Conservation (phyloP, 2,797 vertebrate species). For the Varecia variegata region DNA sequence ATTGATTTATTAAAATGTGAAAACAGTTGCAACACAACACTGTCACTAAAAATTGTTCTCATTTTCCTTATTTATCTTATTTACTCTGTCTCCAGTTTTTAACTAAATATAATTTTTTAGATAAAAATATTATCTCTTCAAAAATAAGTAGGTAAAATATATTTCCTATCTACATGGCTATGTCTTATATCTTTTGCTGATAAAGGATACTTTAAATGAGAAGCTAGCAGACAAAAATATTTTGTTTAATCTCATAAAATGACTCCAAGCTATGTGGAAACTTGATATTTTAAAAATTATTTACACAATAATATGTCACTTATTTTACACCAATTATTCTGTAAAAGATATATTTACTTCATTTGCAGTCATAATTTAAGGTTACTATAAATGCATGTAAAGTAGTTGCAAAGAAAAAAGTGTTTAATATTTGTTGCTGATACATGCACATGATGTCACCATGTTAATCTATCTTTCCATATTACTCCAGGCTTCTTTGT, state of each 20-base stretch:
- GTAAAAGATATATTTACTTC: not conserved
- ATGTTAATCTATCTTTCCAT: slow-evolving; percentile 18
- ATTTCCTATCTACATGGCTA: not conserved
- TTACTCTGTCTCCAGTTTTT: not conserved
- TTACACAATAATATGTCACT: not conserved
- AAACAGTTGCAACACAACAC: not conserved
- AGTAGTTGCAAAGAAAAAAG: not conserved
- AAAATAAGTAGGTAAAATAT: not conserved
- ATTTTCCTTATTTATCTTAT: not conserved
- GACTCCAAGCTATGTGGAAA: not conserved
- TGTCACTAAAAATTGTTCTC: not conserved
- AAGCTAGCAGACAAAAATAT: not conserved
- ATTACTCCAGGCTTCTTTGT: slow-evolving; percentile 13
- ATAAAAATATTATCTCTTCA: not conserved
- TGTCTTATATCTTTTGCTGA: not conserved
- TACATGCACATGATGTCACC: not conserved
- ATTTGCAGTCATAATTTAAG: not conserved
- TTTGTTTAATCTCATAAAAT: not conserved
- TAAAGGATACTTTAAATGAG: not conserved
- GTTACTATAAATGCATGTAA: not conserved
- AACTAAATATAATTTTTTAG: not conserved
- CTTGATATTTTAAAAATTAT: not conserved
- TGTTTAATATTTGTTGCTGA: not conserved
- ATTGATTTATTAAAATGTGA: not conserved
- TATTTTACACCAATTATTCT: not conserved